A percentile compares a stretch with the other conserved stretches of the same genome.
Evolutionary conservation across 1,140 invertebrate species (phyloP).

Genomic region (Homalodisca vitripennis): DNA sequence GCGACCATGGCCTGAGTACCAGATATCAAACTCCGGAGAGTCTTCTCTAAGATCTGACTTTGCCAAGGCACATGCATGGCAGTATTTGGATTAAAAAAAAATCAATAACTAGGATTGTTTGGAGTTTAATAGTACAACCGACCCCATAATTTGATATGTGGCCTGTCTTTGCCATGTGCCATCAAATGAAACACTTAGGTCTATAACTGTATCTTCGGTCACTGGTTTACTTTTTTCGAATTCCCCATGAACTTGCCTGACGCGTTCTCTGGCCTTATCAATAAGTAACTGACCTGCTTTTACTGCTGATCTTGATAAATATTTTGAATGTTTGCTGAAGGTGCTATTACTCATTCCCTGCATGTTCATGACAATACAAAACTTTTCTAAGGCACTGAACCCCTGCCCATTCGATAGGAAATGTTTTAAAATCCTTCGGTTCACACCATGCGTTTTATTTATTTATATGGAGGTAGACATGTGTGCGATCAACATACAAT

Average conservation of each 20-base stretch:
- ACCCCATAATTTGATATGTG: neutral
- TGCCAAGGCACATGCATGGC: neutral
- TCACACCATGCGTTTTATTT: neutral
- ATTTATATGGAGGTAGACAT: neutral
- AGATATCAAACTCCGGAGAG: conserved; percentile 33
- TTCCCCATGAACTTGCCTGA: neutral
- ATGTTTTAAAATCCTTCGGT: conserved; percentile 5
- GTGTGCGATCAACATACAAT: neutral
- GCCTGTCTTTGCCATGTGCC: neutral
- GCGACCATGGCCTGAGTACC: conserved; percentile 35
- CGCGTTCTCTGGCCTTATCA: neutral
- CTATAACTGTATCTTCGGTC: neutral
- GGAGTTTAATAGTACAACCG: neutral
- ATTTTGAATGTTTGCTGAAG: too few relatives aligned
- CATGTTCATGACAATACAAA: conserved; percentile 17
- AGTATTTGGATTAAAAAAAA: neutral
- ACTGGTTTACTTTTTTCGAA: neutral
- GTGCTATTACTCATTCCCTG: conserved; percentile 4
- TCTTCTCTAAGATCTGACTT: conserved; percentile 2
- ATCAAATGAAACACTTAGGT: conserved; percentile 1
- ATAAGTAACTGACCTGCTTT: neutral
- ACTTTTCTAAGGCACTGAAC: conserved; percentile 9
- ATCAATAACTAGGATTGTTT: neutral
- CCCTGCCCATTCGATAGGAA: neutral
- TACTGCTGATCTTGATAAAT: neutral